A percentile compares a stretch with the other conserved stretches of the same genome.
phyloP scores from a whole-genome alignment of 2,888 invertebrate species.

The Anagyrus pseudococci region DNA sequence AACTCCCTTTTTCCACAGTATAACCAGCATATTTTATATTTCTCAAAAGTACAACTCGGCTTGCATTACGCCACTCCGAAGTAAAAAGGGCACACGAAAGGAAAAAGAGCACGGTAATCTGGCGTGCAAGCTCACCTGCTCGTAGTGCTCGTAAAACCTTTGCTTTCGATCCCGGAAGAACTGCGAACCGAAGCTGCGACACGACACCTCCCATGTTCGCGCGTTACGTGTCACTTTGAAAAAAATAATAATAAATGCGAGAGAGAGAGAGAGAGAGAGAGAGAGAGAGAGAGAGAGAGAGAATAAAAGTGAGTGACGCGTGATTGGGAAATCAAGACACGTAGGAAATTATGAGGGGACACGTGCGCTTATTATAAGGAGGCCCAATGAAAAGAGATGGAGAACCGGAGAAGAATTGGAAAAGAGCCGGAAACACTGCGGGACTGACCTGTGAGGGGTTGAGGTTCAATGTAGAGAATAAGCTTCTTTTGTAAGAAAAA shows the following conservation, averaged over 20 bases:
- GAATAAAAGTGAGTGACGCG: background rate
- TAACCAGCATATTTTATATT: too few species aligned
- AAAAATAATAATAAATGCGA: conserved; percentile 3
- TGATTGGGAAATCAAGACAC: conserved; percentile 29
- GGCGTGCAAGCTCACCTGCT: too few species aligned
- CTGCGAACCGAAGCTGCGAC: conserved; percentile 19
- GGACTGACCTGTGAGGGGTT: background rate
- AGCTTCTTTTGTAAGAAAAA: too few species aligned
- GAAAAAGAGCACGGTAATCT: too few species aligned
- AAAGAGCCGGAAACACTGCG: background rate
- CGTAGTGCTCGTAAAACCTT: too few species aligned
- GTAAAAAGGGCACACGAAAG: too few species aligned
- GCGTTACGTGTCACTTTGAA: conserved; percentile 32
- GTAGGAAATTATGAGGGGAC: conserved; percentile 34
- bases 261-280: background rate
- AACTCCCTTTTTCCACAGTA: too few species aligned
- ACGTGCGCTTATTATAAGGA: conserved; percentile 25
- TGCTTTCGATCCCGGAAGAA: conserved; percentile 32
- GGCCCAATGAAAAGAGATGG: background rate
- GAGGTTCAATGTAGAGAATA: too few species aligned
- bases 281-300: background rate
- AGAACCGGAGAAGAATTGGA: conserved; percentile 35
- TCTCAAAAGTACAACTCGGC: too few species aligned
- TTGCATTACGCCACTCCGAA: too few species aligned
- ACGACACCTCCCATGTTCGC: conserved; percentile 31